A percentile compares a stretch with the other conserved stretches of the same genome.
phyloP scores from a whole-genome alignment of 2,888 invertebrate genomes.

The Ashinkailepas kermadecensis region DNA sequence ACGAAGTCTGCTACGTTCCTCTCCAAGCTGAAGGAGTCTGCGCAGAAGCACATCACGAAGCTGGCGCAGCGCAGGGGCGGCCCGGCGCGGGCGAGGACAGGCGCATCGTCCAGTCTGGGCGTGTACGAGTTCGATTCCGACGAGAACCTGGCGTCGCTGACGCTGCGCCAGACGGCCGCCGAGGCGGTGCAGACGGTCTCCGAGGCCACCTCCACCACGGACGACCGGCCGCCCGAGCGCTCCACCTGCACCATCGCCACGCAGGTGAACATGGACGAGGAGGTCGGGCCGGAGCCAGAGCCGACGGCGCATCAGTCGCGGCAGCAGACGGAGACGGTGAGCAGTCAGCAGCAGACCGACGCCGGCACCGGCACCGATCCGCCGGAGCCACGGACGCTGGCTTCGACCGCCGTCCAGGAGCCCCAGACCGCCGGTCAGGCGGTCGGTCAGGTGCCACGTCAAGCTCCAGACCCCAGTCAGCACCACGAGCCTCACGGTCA shows the following conservation, averaged over 20 bases:
- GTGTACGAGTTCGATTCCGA: slow-evolving; percentile 18
- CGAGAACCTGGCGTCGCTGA: slow-evolving; percentile 12
- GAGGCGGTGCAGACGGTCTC: not conserved
- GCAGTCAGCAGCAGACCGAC: not conserved
- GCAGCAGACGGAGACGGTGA: not conserved
- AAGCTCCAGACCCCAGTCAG: too few relatives aligned
- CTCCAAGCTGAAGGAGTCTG: slow-evolving; percentile 11
- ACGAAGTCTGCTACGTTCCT: not conserved
- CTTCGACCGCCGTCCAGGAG: too few relatives aligned
- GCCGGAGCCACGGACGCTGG: too few relatives aligned
- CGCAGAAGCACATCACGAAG: not conserved
- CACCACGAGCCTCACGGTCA: too few relatives aligned
- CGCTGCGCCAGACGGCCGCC: not conserved
- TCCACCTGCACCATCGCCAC: slow-evolving; percentile 9
- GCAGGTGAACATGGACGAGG: slow-evolving; percentile 19
- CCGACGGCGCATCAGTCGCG: not conserved
- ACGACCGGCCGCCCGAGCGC: slow-evolving; percentile 2
- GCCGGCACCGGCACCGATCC: not conserved
- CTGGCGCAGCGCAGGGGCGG: not conserved
- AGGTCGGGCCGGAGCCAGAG: not conserved
- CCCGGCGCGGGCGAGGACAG: too few relatives aligned
- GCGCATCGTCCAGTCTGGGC: not conserved
- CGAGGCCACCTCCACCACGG: not conserved
- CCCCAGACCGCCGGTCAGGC: too few relatives aligned
- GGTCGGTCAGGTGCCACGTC: too few relatives aligned